These are phyloP conservation scores for Eueides isabella DNA, from an alignment of 1,140 invertebrate genomes.

Conservation along the genomic window DNA sequence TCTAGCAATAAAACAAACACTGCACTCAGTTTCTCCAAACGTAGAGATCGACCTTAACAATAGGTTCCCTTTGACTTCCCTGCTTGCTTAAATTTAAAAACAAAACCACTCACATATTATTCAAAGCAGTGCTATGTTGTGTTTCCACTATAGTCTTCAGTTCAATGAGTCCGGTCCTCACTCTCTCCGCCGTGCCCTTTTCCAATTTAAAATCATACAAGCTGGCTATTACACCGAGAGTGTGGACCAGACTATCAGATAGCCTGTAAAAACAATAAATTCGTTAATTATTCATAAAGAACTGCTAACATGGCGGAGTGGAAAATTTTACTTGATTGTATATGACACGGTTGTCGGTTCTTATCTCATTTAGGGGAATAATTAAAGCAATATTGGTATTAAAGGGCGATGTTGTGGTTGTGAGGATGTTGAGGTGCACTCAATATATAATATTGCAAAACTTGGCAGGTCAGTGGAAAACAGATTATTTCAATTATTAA, in stretches of 20 bases:
- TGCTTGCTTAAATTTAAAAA: too few species aligned
- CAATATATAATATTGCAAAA: too few species aligned
- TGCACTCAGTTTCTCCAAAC: too few species aligned
- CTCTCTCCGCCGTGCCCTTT: conserved; percentile 40
- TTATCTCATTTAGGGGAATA: neutral
- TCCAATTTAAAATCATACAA: conserved; percentile 59
- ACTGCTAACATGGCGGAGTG: neutral
- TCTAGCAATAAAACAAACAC: too few species aligned
- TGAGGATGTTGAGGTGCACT: too few species aligned
- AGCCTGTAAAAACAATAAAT: conserved; percentile 46
- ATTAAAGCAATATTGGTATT: neutral
- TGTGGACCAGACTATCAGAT: conserved; percentile 57
- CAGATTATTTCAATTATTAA: too few species aligned
- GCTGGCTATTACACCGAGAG: conserved; percentile 50
- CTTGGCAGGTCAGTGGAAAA: too few species aligned
- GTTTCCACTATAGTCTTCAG: conserved; percentile 53
- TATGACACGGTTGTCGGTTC: neutral
- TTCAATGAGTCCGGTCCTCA: conserved; percentile 47
- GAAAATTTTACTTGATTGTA: neutral
- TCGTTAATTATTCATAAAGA: neutral
- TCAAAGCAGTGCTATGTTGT: conserved; percentile 51
- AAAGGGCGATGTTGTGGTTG: too few species aligned
- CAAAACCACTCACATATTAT: conserved; percentile 57
- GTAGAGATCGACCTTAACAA: too few species aligned
- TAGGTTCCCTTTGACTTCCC: too few species aligned